phyloP scores from a whole-genome alignment of 2,113 vertebrate genomes.

The Heptranchias perlo region DNA sequence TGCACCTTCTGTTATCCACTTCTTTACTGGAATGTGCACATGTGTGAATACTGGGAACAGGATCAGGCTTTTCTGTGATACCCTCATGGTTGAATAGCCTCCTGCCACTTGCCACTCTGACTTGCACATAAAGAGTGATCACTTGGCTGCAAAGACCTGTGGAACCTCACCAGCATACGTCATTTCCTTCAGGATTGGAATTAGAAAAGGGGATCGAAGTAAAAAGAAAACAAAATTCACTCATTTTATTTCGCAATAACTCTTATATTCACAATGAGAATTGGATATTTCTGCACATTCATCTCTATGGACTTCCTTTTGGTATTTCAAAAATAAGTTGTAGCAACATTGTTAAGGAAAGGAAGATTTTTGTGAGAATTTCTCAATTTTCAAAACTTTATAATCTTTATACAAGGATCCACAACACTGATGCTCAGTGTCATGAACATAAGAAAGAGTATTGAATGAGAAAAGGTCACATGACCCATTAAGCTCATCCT shows the following conservation, averaged over 20 bases:
- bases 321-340: neutral
- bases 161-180: neutral
- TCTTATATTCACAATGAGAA: neutral
- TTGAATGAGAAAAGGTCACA: too few relatives aligned
- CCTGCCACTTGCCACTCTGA: neutral
- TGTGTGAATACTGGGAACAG: neutral
- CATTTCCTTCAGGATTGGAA: neutral
- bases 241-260: neutral
- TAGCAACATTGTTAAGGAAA: neutral
- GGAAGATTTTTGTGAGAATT: too few relatives aligned
- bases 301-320: neutral
- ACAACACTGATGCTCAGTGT: neutral
- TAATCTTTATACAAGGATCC: neutral
- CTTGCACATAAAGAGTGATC: neutral
- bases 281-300: neutral
- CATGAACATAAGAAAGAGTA: neutral
- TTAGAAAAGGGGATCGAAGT: neutral
- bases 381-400: neutral
- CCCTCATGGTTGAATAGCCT: neutral
- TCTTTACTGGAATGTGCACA: neutral
- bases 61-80: neutral
- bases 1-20: neutral
- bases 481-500: too few relatives aligned
- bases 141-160: neutral
- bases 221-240: neutral